A percentile compares a stretch with the other conserved stretches of the same genome.
These are phyloP conservation scores for Leptopterna dolabrata DNA, from an alignment of 2,888 invertebrate species.

Conservation along the genomic window DNA sequence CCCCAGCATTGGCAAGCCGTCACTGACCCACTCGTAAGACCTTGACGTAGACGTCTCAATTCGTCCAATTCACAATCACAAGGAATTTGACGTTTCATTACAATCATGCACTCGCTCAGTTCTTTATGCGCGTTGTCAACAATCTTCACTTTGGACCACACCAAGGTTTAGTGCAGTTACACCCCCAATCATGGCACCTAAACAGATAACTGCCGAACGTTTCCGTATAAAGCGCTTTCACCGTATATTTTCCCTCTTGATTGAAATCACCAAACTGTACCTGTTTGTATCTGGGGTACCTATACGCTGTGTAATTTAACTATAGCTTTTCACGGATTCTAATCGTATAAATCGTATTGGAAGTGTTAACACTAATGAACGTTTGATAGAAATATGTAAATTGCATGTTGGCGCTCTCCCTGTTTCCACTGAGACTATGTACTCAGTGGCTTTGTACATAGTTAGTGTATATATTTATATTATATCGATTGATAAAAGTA, in stretches of 20 bases:
- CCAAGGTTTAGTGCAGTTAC: neutral
- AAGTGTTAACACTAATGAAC: neutral
- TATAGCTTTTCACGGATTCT: neutral
- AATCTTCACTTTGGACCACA: too few relatives aligned
- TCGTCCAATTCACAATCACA: too few relatives aligned
- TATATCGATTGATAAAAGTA: neutral
- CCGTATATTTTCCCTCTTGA: neutral
- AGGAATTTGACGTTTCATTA: too few relatives aligned
- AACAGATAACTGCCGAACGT: neutral
- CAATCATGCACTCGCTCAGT: too few relatives aligned
- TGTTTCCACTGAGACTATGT: neutral
- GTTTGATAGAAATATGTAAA: neutral
- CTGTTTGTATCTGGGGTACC: neutral
- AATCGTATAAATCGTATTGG: neutral
- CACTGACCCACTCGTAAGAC: too few relatives aligned
- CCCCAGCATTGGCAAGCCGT: too few relatives aligned
- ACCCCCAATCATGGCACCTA: neutral
- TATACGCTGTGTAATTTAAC: neutral
- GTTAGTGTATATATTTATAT: neutral
- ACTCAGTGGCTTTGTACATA: conserved; percentile 21
- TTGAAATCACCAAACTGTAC: neutral
- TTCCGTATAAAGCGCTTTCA: neutral
- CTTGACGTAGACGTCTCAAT: too few relatives aligned
- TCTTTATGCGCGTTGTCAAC: too few relatives aligned
- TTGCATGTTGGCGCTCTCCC: neutral